phyloP scores from a whole-genome alignment of 2,113 vertebrate genomes.

The Brienomyrus brachyistius region DNA sequence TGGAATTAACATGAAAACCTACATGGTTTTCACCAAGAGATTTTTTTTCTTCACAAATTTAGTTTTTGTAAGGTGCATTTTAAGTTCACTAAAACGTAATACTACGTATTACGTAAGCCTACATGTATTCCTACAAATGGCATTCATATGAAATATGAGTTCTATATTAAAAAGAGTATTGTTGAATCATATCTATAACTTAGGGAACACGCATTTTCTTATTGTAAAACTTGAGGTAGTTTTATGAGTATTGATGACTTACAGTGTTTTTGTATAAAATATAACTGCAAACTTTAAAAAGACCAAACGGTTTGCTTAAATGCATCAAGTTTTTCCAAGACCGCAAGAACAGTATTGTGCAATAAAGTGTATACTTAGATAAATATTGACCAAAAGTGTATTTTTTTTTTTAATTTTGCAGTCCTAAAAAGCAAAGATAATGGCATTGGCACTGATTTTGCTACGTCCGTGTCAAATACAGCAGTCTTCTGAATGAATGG shows the following conservation, averaged over 20 bases:
- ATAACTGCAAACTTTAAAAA: background rate
- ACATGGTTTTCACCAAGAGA: background rate
- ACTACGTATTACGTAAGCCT: background rate
- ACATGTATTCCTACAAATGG: background rate
- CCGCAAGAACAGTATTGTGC: background rate
- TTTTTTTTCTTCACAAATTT: background rate
- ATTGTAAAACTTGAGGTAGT: background rate
- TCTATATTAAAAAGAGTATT: background rate
- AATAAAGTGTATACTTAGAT: background rate
- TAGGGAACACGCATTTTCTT: background rate
- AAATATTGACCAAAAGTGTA: background rate
- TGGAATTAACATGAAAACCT: background rate
- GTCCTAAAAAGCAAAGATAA: background rate
- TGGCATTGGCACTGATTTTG: background rate
- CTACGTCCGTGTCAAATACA: background rate
- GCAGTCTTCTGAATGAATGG: background rate
- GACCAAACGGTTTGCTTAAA: background rate
- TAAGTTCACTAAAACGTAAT: background rate
- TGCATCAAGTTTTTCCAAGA: background rate
- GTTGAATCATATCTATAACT: background rate
- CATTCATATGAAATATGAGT: background rate
- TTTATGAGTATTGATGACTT: background rate
- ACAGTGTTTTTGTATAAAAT: background rate
- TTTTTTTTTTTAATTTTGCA: background rate
- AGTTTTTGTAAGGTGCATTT: background rate